Conservation (phyloP, 2,797 vertebrate genomes). For the Macropodus opercularis region DNA sequence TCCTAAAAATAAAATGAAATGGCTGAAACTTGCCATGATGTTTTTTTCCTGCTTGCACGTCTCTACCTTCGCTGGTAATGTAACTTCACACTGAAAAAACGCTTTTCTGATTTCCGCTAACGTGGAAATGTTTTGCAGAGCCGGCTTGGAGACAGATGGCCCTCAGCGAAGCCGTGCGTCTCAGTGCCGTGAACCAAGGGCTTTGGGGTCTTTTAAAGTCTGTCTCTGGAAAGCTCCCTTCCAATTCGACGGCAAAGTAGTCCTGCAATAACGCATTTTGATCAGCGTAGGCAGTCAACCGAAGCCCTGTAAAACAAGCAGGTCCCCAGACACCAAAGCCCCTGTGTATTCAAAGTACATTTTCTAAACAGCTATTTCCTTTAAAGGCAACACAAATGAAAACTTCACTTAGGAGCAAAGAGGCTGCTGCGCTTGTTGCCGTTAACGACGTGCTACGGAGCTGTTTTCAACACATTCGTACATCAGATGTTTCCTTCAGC, state of each 20-base stretch:
- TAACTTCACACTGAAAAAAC: too few relatives aligned
- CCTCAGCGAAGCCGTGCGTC: conserved; percentile 28
- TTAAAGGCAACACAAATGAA: conserved; percentile 37
- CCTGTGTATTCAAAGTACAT: conserved; percentile 38
- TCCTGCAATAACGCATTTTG: conserved; percentile 62
- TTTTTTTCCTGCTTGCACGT: too few relatives aligned
- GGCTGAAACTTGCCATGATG: too few relatives aligned
- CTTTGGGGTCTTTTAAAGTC: conserved; percentile 50
- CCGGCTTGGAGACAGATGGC: conserved; percentile 57
- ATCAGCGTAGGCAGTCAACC: conserved; percentile 54
- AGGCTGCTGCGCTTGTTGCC: conserved; percentile 52
- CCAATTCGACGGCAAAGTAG: conserved; percentile 60
- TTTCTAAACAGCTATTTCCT: conserved; percentile 23
- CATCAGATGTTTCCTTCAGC: conserved; percentile 43
- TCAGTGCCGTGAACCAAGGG: conserved; percentile 63
- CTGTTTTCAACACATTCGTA: conserved; percentile 52
- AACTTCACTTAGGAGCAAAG: conserved; percentile 27
- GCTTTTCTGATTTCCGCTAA: too few relatives aligned
- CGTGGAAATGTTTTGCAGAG: conserved; percentile 65
- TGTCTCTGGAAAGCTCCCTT: conserved; percentile 57
- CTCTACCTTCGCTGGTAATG: conserved; percentile 10
- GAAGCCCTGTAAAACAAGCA: conserved; percentile 51
- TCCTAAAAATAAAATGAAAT: conserved; percentile 16
- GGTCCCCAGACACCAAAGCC: conserved; percentile 28
- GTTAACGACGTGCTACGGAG: conserved; percentile 51